Evolutionary conservation across 2,797 vertebrate species (phyloP), one percentile per base, ranked within the genome.

Genomic region (Protosalanx chinensis): DNA sequence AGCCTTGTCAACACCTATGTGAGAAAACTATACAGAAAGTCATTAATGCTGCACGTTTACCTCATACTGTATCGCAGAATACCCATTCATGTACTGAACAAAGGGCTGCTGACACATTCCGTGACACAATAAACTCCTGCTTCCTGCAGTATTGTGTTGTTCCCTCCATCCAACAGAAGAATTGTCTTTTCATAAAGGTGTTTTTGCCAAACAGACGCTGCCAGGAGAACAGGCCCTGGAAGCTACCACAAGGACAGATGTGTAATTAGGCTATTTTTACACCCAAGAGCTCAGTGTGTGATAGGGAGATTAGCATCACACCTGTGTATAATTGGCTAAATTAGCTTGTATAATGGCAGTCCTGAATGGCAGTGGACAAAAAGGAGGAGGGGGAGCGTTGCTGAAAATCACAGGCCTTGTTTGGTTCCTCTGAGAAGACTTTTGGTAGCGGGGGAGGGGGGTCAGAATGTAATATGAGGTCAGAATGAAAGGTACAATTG

Each of bases 221-320:
- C 15, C 32, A 23, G 27, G 64, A 61, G 20, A 35, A 62, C 27
- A 64, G 41, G 57, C 70, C 56, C 46, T 64, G 59, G 68, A 73
- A 70, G 72, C 81, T 71, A 73, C 67, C 84, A 76, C 86, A 56
- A 79, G 88, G 85, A 85, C 87, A 88, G 85, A 90, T 91, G 90
- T 89, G 88, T 92, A 92, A 93, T 93, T 93, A 91, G 88, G 88
- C 90, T 93, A 91, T 93, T 93, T 93, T 92, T 93, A 91, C 90
- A 88, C 90, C 88, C 84, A 85, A 88, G 87, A 90, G 86, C 86
- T 82, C 74, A 82, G 82, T 90, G 87, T 89, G 87, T 85, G 84
- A 89, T 88, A 71, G 89, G 88, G 86, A 90, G 92, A 93, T 93
- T 93, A 93, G 91, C 90, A 91, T 93, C 91, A 88, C 93, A 93